Evolutionary conservation across 2,113 vertebrate species (phyloP), one percentile per base, ranked within the genome.

Genomic region (Rhabdornis inornatus): DNA sequence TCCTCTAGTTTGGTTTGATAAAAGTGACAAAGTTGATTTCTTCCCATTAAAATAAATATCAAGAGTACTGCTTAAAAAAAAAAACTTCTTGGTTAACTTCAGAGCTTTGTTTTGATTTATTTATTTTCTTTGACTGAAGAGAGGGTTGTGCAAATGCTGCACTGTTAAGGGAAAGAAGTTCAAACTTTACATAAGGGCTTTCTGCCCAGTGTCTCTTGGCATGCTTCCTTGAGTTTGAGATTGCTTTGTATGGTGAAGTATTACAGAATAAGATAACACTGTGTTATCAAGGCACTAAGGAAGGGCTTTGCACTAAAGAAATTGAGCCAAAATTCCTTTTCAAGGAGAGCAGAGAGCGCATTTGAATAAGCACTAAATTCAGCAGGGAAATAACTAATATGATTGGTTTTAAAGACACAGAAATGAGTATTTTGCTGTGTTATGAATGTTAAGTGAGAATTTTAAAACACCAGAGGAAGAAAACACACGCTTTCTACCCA

Each of bases 351-450:
- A 87, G 92, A 22, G 72, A 84, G 65, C 12, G 5, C 47, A 78
- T 92, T 96, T 95, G 78, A 88, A 69, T 83, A 90, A 82, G 83
- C 84, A 92, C 80, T 91, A 90, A 96, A 95, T 97, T 95, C 96
- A 94, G 86, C 81, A 85, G 50, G 89, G 50, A 90, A 96, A 90
- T 95, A 93, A 94, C 86, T 92, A 94, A 95, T 87, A 92, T 82
- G 81, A 95, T 89, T 83, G 70, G 66, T 68, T 96, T 95, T 90
- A 95, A 96, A 95, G 90, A 94, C 83, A 90, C n/a, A 93, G 64
- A 92, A 96, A 92, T 84, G 18, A 94, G 33, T 90, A 89, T 94
- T 96, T 81, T 87, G 52, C 56, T 89, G 56, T 35, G 60, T 90
- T 87, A 60, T 53, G 68, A 94, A 94, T 53, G 3, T 60, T 89